These are phyloP conservation scores for Tangachromis dhanisi DNA, from an alignment of 2,113 vertebrate genomes.

Conservation along the genomic window DNA sequence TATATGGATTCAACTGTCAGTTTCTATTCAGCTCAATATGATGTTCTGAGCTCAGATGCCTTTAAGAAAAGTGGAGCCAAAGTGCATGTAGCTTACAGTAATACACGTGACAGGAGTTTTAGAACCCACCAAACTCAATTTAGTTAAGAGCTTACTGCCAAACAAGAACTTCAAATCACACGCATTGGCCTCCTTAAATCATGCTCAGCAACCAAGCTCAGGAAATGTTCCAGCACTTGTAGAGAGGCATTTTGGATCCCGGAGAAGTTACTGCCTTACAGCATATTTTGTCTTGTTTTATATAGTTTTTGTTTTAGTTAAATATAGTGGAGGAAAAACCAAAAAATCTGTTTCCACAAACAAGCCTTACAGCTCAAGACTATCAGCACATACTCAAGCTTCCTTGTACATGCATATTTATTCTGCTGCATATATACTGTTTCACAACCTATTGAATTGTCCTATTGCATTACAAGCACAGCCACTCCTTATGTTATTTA, in stretches of 20 bases:
- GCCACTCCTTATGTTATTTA: not conserved
- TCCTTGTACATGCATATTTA: not conserved
- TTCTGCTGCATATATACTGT: not conserved
- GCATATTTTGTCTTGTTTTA: not conserved
- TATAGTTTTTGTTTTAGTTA: not conserved
- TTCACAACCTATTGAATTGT: not conserved
- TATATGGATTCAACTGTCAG: not conserved
- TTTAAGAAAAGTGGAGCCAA: not conserved
- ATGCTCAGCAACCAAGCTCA: not conserved
- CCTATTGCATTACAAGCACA: not conserved
- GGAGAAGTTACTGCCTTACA: not conserved
- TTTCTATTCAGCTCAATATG: not conserved
- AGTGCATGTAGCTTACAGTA: not conserved
- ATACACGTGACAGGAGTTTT: not conserved
- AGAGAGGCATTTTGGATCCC: not conserved
- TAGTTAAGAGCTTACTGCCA: not conserved
- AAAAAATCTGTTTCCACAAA: not conserved
- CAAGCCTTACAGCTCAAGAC: not conserved
- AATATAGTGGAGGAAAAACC: not conserved
- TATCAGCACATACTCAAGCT: not conserved
- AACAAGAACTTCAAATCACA: not conserved
- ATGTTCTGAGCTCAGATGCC: not conserved
- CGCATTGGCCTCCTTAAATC: not conserved
- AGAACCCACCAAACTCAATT: not conserved
- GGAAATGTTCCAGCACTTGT: not conserved